These are phyloP conservation scores for Gymnopithys bicolor DNA, from an alignment of 2,797 vertebrate genomes.

Conservation along the genomic window DNA sequence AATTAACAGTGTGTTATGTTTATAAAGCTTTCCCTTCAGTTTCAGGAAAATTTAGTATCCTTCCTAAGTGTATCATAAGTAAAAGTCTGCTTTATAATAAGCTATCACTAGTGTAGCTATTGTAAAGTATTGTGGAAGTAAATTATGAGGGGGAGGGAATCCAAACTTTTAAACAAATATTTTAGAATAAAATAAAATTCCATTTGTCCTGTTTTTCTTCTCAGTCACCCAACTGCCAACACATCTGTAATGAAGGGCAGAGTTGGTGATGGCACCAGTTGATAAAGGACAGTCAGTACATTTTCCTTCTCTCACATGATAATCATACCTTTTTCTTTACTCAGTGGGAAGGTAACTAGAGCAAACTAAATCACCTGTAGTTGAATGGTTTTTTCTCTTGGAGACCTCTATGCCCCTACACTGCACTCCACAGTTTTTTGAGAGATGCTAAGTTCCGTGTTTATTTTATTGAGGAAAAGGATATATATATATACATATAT, in stretches of 20 bases:
- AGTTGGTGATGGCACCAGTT: background rate
- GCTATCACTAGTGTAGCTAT: background rate
- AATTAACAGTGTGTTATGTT: background rate
- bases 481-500: too few species aligned
- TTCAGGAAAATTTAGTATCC: background rate
- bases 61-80: background rate
- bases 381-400: background rate
- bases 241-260: background rate
- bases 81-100: background rate
- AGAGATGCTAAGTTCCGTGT: background rate
- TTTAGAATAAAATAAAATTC: background rate
- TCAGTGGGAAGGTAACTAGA: background rate
- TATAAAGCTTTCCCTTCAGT: background rate
- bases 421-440: background rate
- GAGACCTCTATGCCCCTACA: background rate
- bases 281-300: background rate
- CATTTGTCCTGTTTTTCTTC: background rate
- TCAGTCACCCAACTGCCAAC: background rate
- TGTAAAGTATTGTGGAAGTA: background rate
- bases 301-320: background rate
- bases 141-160: background rate
- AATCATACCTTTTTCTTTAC: background rate
- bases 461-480: background rate
- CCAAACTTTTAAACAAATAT: background rate
- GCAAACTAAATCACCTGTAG: background rate